Base-by-base conservation (phyloP, 2,888 invertebrate species). In the Chymomyza caudatula region DNA sequence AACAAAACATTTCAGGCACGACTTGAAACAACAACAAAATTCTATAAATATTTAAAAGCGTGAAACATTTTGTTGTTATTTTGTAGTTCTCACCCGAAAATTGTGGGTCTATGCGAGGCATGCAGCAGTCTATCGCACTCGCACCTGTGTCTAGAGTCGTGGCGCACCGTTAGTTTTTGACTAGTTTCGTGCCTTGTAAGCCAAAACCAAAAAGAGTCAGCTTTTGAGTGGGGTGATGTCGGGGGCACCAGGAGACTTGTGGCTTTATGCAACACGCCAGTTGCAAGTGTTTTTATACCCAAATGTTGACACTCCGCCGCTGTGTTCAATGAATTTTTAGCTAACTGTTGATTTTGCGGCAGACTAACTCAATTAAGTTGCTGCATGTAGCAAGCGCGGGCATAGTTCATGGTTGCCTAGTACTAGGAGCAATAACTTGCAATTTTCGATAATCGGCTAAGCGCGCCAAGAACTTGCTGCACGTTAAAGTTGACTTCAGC, bases 61-160 rank as follows among this genome's bases (percentile, higher is more conserved):
- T 61, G 63, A 84, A 84, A 64, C 72, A 83, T 78, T 78, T 84
- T 78, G 86, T 86, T 75, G 78, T 70, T 78, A 81, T 84, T 84
- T 86, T 84, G 86, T 84, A 71, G 67, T 77, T 84, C 75, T 78
- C 86, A 78, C 85, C 74, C 68, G 68, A 67, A 78, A 71, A 67
- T 60, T 60, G 67, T 60, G 49, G 17, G 23, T 53, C 53, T 22
- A 17, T 53, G 23, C 2, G 37, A 13, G 17, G 22, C 11, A 5
- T 15, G 0, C 17, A 25, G 54, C 37, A 19, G 19, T 13, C 22
- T 49, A 6, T 47, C 47, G 17, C 47, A 15, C n/a, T 59, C 59
- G 25, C 37, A 58, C 57, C 57, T 58, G 57, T 22, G 20, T 37
- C 29, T 11, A 37, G 11, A 25, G 20, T 19, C 23, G n/a, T 11